These are phyloP conservation scores for Bombus ignitus DNA, from an alignment of 1,140 invertebrate species.

Conservation along the genomic window DNA sequence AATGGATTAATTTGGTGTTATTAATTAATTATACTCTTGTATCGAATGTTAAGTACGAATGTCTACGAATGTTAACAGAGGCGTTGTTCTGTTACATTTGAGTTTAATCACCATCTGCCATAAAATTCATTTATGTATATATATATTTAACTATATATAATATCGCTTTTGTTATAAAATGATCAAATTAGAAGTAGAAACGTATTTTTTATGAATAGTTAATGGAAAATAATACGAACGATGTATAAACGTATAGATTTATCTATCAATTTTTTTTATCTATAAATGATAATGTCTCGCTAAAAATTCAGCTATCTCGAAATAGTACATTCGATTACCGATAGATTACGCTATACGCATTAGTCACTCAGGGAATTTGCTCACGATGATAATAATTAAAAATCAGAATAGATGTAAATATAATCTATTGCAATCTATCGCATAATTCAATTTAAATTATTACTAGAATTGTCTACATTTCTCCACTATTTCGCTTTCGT, in stretches of 20 bases:
- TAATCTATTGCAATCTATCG: background rate
- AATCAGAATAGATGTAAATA: background rate
- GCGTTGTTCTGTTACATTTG: too few relatives aligned
- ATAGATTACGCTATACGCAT: conserved; percentile 19
- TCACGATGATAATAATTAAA: background rate
- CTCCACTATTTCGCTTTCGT: background rate
- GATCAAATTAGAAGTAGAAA: background rate
- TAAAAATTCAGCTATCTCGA: background rate
- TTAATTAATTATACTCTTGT: background rate
- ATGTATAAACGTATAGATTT: background rate
- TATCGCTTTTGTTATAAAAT: background rate
- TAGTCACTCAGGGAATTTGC: background rate
- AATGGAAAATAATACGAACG: background rate
- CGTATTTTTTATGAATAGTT: background rate
- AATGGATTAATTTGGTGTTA: conserved; percentile 12
- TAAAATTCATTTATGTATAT: conserved; percentile 24
- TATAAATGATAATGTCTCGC: background rate
- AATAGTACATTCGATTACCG: background rate
- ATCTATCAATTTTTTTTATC: background rate
- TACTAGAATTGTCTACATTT: background rate
- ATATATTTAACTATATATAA: conserved; percentile 4
- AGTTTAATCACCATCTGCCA: conserved; percentile 13
- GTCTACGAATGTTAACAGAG: too few relatives aligned
- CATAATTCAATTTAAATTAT: background rate
- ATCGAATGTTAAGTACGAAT: too few relatives aligned